Conservation (phyloP, 1,140 invertebrate species). For the Onthophagus taurus region DNA sequence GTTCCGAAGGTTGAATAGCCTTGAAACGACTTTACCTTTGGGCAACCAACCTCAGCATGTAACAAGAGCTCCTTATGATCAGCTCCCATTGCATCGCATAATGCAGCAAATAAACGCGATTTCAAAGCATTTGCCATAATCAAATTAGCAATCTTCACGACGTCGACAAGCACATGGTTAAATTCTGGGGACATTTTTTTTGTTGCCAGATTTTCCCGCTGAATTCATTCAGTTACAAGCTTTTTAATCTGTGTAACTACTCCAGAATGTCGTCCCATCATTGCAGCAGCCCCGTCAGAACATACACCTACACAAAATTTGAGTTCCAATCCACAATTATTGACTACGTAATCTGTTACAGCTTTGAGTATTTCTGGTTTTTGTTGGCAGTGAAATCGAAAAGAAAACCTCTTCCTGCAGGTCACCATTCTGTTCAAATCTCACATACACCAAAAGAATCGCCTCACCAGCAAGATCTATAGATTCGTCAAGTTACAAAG, state of each 20-base stretch:
- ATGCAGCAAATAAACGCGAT: neutral
- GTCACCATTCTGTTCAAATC: neutral
- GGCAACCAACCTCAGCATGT: neutral
- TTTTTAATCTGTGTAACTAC: neutral
- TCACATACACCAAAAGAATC: too few species aligned
- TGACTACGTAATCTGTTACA: neutral
- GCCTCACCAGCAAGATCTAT: slow-evolving; percentile 5
- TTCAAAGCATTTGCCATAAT: neutral
- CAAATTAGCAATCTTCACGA: neutral
- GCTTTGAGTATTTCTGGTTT: neutral
- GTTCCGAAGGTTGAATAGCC: neutral
- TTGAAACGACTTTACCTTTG: neutral
- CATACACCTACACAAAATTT: neutral
- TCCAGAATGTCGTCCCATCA: neutral
- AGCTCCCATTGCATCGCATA: neutral
- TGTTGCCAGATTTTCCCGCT: neutral
- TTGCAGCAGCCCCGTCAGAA: too few species aligned
- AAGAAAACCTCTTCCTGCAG: neutral
- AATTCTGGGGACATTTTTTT: neutral
- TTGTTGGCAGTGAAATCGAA: too few species aligned
- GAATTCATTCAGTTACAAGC: neutral
- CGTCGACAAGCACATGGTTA: neutral
- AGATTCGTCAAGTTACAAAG: slow-evolving; percentile 12
- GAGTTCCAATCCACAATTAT: neutral
- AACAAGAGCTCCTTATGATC: neutral